Percentiles rank a stretch among this genome's conserved stretches.
phyloP scores from a whole-genome alignment of 2,797 vertebrate genomes.

The Balearica regulorum region DNA sequence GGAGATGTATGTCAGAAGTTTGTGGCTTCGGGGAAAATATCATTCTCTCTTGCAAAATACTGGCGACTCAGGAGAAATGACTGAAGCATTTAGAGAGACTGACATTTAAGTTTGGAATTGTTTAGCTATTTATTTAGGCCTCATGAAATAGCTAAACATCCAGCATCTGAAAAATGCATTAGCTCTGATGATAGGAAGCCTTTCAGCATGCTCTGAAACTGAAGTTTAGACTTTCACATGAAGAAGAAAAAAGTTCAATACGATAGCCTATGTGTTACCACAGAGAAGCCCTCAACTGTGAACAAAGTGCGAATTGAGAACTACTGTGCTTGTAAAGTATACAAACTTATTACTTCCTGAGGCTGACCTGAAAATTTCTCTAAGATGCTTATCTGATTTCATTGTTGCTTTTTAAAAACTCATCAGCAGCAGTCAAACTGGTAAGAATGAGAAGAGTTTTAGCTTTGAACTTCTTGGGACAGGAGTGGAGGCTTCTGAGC shows the following conservation, averaged over 20 bases:
- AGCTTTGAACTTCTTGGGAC: not conserved
- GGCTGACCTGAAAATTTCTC: not conserved
- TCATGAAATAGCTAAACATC: not conserved
- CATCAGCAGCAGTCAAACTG: not conserved
- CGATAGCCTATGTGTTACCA: fast-evolving
- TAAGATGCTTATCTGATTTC: not conserved
- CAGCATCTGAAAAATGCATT: not conserved
- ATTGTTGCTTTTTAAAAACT: not conserved
- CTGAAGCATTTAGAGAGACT: not conserved
- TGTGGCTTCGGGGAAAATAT: not conserved
- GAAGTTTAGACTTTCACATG: not conserved
- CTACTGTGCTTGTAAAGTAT: not conserved
- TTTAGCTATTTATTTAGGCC: not conserved
- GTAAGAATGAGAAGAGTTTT: not conserved
- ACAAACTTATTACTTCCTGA: not conserved
- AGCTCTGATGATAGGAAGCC: not conserved
- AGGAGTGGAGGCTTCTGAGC: not conserved
- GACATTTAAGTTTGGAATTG: not conserved
- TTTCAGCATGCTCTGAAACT: not conserved
- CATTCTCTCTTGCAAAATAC: not conserved
- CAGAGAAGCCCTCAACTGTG: not conserved
- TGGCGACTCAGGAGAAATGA: not conserved
- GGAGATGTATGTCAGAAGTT: not conserved
- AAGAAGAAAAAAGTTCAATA: not conserved
- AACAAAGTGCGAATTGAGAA: not conserved